phyloP scores from a whole-genome alignment of 2,888 invertebrate species.

The Ophioninae sp. region DNA sequence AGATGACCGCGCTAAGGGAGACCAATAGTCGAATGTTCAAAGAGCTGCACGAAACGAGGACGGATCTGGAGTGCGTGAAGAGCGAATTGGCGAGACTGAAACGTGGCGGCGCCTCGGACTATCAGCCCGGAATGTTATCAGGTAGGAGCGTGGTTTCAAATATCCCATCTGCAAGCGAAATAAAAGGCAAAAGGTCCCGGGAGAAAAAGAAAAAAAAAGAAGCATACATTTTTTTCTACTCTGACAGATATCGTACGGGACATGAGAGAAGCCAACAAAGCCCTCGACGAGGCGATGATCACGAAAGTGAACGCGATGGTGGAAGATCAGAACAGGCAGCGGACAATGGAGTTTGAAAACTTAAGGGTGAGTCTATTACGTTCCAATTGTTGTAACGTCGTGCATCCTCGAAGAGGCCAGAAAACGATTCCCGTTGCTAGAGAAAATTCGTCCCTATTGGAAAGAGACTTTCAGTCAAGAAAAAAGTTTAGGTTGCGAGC shows the following conservation, averaged over 20 bases:
- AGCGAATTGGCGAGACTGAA: slow-evolving; percentile 74
- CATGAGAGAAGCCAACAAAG: slow-evolving; percentile 78
- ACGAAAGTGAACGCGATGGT: slow-evolving; percentile 75
- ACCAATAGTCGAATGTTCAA: slow-evolving; percentile 88
- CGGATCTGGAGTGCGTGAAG: slow-evolving; percentile 81
- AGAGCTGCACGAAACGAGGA: slow-evolving; percentile 88
- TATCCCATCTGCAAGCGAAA: slow-evolving; percentile 34
- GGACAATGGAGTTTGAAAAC: slow-evolving; percentile 71
- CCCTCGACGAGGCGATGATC: slow-evolving; percentile 77
- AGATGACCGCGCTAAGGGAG: slow-evolving; percentile 84
- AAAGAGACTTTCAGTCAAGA: not conserved
- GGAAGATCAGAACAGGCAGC: slow-evolving; percentile 72
- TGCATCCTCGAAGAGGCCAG: too few species aligned
- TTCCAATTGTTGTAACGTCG: not conserved
- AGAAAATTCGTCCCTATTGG: not conserved
- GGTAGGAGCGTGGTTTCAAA: slow-evolving; percentile 68
- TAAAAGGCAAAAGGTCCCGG: not conserved
- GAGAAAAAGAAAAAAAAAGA: slow-evolving; percentile 11
- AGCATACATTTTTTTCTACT: not conserved
- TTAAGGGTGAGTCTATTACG: slow-evolving; percentile 74
- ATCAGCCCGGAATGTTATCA: slow-evolving; percentile 80
- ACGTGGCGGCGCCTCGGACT: slow-evolving; percentile 73
- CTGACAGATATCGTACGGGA: slow-evolving; percentile 78
- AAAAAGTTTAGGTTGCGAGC: not conserved
- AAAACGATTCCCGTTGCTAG: not conserved